These are phyloP conservation scores for Progne subis DNA, from an alignment of 2,113 vertebrate genomes.

Conservation along the genomic window DNA sequence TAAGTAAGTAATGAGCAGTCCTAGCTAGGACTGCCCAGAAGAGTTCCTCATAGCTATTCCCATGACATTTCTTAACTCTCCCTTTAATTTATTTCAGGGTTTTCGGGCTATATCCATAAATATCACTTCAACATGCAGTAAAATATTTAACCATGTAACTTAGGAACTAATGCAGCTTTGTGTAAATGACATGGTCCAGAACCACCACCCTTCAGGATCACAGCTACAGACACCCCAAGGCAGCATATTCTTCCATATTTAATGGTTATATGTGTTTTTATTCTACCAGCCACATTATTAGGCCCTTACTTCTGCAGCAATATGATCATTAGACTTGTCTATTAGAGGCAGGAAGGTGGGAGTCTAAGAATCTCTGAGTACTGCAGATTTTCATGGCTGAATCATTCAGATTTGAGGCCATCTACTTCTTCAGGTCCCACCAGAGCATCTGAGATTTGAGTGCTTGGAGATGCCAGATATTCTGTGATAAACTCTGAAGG, in stretches of 20 bases:
- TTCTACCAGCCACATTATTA: background rate
- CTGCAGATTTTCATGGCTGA: background rate
- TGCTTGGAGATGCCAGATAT: background rate
- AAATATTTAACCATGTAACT: slow-evolving; percentile 62
- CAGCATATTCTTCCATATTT: background rate
- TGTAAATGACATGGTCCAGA: slow-evolving; percentile 53
- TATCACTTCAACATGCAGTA: background rate
- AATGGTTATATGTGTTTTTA: background rate
- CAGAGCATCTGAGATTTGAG: background rate
- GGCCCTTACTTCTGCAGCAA: background rate
- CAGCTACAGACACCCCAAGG: background rate
- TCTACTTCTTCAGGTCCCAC: background rate
- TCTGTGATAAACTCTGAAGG: background rate
- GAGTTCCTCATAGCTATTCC: background rate
- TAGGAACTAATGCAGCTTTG: slow-evolving; percentile 40
- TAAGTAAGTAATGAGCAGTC: background rate
- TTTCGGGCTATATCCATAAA: slow-evolving; percentile 6
- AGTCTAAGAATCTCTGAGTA: background rate
- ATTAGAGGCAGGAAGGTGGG: background rate
- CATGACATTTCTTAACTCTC: background rate
- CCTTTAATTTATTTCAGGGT: slow-evolving; percentile 28
- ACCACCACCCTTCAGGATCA: background rate
- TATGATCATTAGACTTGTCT: background rate
- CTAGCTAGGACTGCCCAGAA: background rate
- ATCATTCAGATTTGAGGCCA: background rate